A percentile compares a stretch with the other conserved stretches of the same genome.
phyloP scores from a whole-genome alignment of 2,797 vertebrate genomes.

The Lepilemur ruficaudatus region DNA sequence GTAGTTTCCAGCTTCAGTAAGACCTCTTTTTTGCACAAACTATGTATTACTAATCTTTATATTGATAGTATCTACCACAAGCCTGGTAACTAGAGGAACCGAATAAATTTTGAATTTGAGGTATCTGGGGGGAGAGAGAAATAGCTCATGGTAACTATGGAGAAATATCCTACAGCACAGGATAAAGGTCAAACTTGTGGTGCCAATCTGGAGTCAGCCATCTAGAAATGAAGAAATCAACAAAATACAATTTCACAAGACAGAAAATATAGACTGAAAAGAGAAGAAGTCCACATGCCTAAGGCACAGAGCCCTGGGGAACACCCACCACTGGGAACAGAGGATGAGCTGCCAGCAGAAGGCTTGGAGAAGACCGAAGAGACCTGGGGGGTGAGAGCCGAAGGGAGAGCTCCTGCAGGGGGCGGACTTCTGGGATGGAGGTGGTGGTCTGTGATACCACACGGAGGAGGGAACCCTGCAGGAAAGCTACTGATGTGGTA shows the following conservation, averaged over 20 bases:
- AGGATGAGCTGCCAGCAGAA: not conserved
- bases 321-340: not conserved
- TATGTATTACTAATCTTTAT: not conserved
- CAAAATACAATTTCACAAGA: constrained; percentile 52
- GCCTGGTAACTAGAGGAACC: not conserved
- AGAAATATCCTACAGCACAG: not conserved
- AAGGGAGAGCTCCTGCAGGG: not conserved
- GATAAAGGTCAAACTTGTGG: constrained; percentile 11
- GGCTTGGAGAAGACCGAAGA: not conserved
- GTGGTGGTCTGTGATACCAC: not conserved
- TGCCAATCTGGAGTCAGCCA: constrained; percentile 38
- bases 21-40: not conserved
- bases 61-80: not conserved
- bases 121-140: not conserved
- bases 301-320: not conserved
- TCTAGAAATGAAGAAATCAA: constrained; percentile 60
- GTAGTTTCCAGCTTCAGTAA: not conserved
- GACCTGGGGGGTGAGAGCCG: no score
- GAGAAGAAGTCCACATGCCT: not conserved
- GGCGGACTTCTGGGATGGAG: not conserved
- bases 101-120: constrained; percentile 54
- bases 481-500: not conserved
- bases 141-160: constrained; percentile 8
- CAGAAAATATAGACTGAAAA: constrained; percentile 14
- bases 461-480: not conserved